Evolutionary conservation across 2,888 invertebrate species (phyloP), one percentile per base, ranked within the genome.

Genomic region (Tipula confusa): DNA sequence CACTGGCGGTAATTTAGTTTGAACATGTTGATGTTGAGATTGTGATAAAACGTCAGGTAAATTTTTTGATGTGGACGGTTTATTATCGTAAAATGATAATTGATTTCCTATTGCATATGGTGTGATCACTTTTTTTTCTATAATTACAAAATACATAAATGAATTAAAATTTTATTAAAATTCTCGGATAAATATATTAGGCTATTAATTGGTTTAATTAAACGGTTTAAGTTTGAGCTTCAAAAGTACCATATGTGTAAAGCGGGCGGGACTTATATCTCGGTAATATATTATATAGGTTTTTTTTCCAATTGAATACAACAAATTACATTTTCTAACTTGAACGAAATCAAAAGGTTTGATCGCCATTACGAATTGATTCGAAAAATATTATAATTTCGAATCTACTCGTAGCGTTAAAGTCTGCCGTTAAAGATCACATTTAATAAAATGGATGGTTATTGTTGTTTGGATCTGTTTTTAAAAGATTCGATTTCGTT

Each of bases 41-140:
- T 83, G 79, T 24, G 82, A 83, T 28, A 87, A 83, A n/a, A 87
- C 86, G 83, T 87, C 86, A 31, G 86, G 86, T 64, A 87, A 85
- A 79, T 86, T 87, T 82, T 86, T 85, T 7, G 86, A 86, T 83
- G 86, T 86, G 82, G 86, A 85, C 84, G 87, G 82, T 82, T 82
- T 31, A 33, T 82, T 29, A 82, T 82, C 33, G 15, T 38, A 33
- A 29, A 15, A n/a, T 83, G n/a, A 13, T 36, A 28, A n/a, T 43
- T 82, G 80, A 31, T 84, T 83, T 84, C 84, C 84, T 48, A 84
- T 84, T 31, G 84, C 84, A 83, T 84, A 84, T 11, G 84, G 84
- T 15, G 83, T 84, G 79, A 83, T 83, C 15, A 84, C 82, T 11
- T 33, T 33, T 36, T 79, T 79, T 13, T 83, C 79, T 83, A 33